A percentile compares a stretch with the other conserved stretches of the same genome.
Evolutionary conservation across 2,797 vertebrate genomes (phyloP).

Genomic region (Mycteria americana): DNA sequence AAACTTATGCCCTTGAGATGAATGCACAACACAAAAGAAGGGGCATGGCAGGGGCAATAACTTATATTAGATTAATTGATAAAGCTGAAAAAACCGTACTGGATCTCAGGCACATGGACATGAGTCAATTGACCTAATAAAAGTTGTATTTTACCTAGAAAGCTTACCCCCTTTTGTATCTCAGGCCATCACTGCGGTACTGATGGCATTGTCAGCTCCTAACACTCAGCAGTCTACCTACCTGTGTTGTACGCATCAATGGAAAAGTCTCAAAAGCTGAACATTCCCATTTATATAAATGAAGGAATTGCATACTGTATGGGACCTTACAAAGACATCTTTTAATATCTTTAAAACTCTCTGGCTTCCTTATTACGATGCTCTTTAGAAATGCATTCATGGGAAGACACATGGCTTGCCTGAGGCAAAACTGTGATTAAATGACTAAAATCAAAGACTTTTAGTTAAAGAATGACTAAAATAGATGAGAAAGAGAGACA

Average conservation of each 20-base stretch:
- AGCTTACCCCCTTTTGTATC: background rate
- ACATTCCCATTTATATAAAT: background rate
- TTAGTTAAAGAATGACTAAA: background rate
- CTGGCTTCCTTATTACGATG: background rate
- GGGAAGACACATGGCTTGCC: background rate
- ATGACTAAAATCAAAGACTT: conserved; percentile 14
- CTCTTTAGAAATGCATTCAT: background rate
- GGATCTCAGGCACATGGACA: background rate
- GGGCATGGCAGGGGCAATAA: background rate
- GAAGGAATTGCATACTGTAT: background rate
- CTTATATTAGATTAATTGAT: background rate
- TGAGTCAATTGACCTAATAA: background rate
- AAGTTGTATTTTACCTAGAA: background rate
- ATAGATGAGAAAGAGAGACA: background rate
- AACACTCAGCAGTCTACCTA: background rate
- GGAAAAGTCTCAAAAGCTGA: background rate
- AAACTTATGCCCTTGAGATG: background rate
- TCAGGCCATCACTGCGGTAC: background rate
- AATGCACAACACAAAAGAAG: background rate
- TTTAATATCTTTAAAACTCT: background rate
- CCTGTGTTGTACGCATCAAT: fast-evolving
- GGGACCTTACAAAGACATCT: background rate
- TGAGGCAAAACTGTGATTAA: background rate
- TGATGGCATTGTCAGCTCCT: background rate
- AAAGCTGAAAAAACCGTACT: background rate